Evolutionary conservation across 2,797 vertebrate species (phyloP).

Genomic region (Echeneis naucrates): DNA sequence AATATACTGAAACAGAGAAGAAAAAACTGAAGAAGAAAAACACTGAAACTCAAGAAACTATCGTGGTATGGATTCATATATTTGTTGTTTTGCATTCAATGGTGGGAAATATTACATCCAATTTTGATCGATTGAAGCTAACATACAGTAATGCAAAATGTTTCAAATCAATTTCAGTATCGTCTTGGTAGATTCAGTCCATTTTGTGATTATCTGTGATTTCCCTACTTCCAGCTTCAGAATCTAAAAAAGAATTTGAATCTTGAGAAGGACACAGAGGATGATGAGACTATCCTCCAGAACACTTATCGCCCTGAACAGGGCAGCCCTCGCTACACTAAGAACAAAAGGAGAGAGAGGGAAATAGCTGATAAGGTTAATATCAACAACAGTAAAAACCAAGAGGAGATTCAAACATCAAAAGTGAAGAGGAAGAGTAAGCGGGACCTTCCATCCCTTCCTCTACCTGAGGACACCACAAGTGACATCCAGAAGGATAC

Average conservation of each 20-base stretch:
- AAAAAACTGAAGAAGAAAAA: constrained; percentile 86
- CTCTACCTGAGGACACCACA: constrained; percentile 64
- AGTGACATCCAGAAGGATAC: constrained; percentile 53
- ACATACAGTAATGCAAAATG: not conserved
- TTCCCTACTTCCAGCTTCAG: constrained; percentile 82
- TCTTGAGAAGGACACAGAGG: constrained; percentile 84
- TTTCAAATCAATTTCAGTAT: not conserved
- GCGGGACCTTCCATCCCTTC: constrained; percentile 77
- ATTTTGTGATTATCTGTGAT: not conserved
- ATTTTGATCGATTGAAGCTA: not conserved
- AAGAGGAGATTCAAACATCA: constrained; percentile 74
- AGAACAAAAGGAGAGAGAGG: constrained; percentile 85
- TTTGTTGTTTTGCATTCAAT: not conserved
- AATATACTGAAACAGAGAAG: constrained; percentile 81
- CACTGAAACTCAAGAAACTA: constrained; percentile 79
- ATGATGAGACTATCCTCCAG: constrained; percentile 85
- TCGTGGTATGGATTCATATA: constrained; percentile 83
- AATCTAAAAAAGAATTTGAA: constrained; percentile 86
- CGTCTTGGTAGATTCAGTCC: not conserved
- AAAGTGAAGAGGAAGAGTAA: constrained; percentile 84
- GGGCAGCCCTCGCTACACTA: constrained; percentile 85
- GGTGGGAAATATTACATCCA: not conserved
- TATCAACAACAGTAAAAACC: constrained; percentile 71
- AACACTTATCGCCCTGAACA: constrained; percentile 83
- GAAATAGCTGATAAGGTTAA: constrained; percentile 84